Base-by-base conservation (phyloP, 2,113 vertebrate genomes). In the Cyphomyrus plagiostoma region DNA sequence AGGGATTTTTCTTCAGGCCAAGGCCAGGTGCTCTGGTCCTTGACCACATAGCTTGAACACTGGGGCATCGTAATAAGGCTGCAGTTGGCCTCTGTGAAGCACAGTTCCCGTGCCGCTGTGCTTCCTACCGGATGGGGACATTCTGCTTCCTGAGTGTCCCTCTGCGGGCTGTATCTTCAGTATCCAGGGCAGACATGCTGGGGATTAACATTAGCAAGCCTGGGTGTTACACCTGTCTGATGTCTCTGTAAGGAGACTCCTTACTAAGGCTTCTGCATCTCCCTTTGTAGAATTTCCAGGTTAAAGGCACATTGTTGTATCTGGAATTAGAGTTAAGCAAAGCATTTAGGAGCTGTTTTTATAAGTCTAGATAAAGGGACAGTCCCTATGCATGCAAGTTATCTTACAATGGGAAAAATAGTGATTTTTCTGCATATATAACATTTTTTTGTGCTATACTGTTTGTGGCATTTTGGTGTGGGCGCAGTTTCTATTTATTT, bases 101-200 rank as follows among this genome's bases (percentile, higher is more conserved):
- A 10, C 48, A 39, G 15, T 35, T 35, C 49, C 48, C 50, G 17
- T 35, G 85, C 30, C 13, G 30, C 11, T 53, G 49, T 39, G 49
- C 50, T 26, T 87, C 30, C 85, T 87, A 35, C 50, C 48, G 26
- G 45, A 53, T 35, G 48, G 48, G 62, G n/a, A 49, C 85, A 53
- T 87, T 53, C 49, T 35, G n/a, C 49, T 87, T 87, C 85, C 85
- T 87, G 85, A 30, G 42, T 48, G 15, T 23, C 74, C 74, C 82
- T 85, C 82, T 46, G 42, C 46, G 42, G n/a, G 13, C 50, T 53
- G 50, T 52, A 53, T 53, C 85, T 50, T 87, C 85, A 87, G 85
- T 87, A 48, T 84, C 45, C 17, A 84, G 82, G 82, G 48, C 48
- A n/a, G 84, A 50, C 19, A 50, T 53, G n/a, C 45, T 53, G 26